Base-by-base conservation (phyloP, 2,113 vertebrate species). In the Gracilinanus agilis region DNA sequence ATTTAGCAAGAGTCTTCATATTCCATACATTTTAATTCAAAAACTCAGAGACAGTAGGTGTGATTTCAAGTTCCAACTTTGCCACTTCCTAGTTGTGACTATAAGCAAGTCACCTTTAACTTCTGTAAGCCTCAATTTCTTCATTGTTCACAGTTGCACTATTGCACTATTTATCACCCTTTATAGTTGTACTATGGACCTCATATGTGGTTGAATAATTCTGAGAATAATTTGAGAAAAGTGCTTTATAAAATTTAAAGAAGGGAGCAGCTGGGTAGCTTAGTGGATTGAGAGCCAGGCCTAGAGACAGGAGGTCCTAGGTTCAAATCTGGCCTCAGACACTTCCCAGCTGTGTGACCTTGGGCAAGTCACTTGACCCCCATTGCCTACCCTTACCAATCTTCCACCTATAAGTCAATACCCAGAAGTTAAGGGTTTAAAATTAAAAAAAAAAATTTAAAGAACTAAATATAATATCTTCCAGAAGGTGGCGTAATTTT, bases 401-500 rank as follows among this genome's bases (percentile, higher is more conserved):
- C n/a, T n/a, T n/a, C n/a, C n/a, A n/a, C n/a, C n/a, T n/a, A n/a
- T n/a, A n/a, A n/a, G n/a, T n/a, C n/a, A n/a, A n/a, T n/a, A n/a
- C n/a, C n/a, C n/a, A n/a, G n/a, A n/a, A n/a, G n/a, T n/a, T n/a
- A n/a, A n/a, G n/a, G n/a, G n/a, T n/a, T n/a, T n/a, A n/a, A n/a
- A n/a, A n/a, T n/a, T n/a, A n/a, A n/a, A n/a, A n/a, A n/a, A n/a
- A n/a, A 83, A 40, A 83, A 83, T 23, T 40, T 83, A 83, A 83
- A 83, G 34, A 34, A n/a, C 12, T 75, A 40, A 21, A 12, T 67
- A 16, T 96, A 24, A 40, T 95, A 1, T 91, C 44, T 94, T 96
- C 95, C 94, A 97, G 93, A 96, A 97, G 96, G 88, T 97, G 97
- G 96, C 96, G 94, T 91, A 93, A 83, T 96, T 96, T 96, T 96